Evolutionary conservation across 2,888 invertebrate genomes (phyloP).

Genomic region (Lobophora halterata): DNA sequence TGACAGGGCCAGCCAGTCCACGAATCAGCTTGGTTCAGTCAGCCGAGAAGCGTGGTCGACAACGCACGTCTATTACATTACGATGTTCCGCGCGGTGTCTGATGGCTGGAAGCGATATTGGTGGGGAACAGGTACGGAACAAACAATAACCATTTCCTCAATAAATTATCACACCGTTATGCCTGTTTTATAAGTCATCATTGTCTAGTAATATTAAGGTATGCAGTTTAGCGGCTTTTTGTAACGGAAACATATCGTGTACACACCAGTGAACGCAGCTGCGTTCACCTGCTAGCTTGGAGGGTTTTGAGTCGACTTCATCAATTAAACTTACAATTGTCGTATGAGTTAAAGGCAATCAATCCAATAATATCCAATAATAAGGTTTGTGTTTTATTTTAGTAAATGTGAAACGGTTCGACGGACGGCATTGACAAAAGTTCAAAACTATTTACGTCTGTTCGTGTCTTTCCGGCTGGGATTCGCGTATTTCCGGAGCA

Average conservation of each 20-base stretch:
- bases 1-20: no score
- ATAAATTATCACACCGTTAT: conserved; percentile 35
- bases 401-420: conserved; percentile 32
- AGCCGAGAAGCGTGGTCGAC: conserved; percentile 62
- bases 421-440: conserved; percentile 49
- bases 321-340: conserved; percentile 10
- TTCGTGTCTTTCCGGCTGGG: conserved; percentile 48
- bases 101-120: conserved; percentile 75
- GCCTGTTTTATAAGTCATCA: conserved; percentile 3
- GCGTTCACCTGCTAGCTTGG: conserved; percentile 5
- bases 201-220: neutral
- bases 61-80: conserved; percentile 52
- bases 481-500: conserved; percentile 62
- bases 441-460: conserved; percentile 70
- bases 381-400: no score
- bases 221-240: neutral
- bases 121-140: conserved; percentile 78
- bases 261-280: conserved; percentile 1
- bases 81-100: conserved; percentile 71
- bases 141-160: conserved; percentile 63
- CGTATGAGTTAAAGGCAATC: no score
- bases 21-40: conserved; percentile 65
- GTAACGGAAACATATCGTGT: neutral
- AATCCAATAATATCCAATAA: no score
- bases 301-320: conserved; percentile 11